Base-by-base conservation (phyloP, 1,140 invertebrate species). In the Gerris buenoi region DNA sequence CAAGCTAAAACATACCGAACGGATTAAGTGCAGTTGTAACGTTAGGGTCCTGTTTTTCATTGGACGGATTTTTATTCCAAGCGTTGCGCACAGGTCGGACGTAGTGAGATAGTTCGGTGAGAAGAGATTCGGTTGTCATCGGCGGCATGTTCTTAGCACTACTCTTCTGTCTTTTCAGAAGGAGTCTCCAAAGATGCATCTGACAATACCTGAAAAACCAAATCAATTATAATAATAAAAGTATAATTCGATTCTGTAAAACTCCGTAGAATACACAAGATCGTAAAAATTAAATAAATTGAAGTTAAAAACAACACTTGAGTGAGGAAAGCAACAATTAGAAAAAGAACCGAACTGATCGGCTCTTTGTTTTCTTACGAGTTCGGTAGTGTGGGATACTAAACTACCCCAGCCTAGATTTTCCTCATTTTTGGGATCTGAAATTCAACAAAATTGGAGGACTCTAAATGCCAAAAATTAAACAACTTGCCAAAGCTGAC, bases 151-250 rank as follows among this genome's bases (percentile, higher is more conserved):
- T 79, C 69, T 82, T 82, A 0, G 80, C 75, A 23, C 78, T 78
- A 15, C 82, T 79, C 65, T 81, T 82, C 68, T 84, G 82, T 67
- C 82, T 77, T 22, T 79, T 73, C 56, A 85, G 73, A 70, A 83
- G 81, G 2, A 81, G 77, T 75, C 82, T 84, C 67, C 83, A 79
- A 3, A 82, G 77, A 77, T 88, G 86, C 64, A 86, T 84, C 26
- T 76, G 67, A 74, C 86, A 89, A 72, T 84, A 86, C 33, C 85
- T 87, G 68, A 68, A 74, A 74, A 70, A 70, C 18, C 13, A 25
- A 71, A 69, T 68, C 67, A 57, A 64, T 67, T 62, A 69, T 66
- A 22, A 58, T 70, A 58, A 66, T 62, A 66, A 64, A n/a, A 27
- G 5, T 22, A 67, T 60, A 28, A 0, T 1, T 65, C 23, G 60